These are phyloP conservation scores for Heliothis virescens DNA, from an alignment of 1,140 invertebrate genomes.

Conservation along the genomic window DNA sequence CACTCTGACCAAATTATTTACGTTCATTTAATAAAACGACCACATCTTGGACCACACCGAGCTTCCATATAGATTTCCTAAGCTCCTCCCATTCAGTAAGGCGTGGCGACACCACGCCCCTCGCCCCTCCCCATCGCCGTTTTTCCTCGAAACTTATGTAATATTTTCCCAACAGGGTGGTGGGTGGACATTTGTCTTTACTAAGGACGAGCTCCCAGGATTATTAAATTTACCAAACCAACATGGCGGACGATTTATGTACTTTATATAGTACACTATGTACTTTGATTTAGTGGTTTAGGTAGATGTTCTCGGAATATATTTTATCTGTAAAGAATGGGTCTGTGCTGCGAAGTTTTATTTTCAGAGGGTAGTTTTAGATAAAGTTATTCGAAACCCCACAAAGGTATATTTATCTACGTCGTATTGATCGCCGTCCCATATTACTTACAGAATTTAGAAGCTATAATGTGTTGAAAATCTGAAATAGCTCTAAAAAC, in stretches of 20 bases:
- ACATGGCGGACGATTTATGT: constrained; percentile 66
- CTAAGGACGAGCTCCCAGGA: constrained; percentile 54
- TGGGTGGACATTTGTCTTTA: constrained; percentile 67
- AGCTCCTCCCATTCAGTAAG: constrained; percentile 57
- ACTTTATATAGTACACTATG: constrained; percentile 38
- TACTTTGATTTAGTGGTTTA: constrained; percentile 50
- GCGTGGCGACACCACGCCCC: constrained; percentile 62
- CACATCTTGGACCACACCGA: constrained; percentile 26
- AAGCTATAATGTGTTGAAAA: too few relatives aligned
- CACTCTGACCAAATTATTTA: constrained; percentile 48
- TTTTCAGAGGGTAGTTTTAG: background rate
- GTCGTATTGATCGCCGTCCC: background rate
- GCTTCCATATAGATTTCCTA: constrained; percentile 4
- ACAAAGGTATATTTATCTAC: background rate
- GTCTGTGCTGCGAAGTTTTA: constrained; percentile 7
- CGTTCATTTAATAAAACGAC: constrained; percentile 37
- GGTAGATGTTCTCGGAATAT: constrained; percentile 32
- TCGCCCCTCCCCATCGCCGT: constrained; percentile 40
- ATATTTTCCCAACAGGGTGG: constrained; percentile 64
- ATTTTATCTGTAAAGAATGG: constrained; percentile 40
- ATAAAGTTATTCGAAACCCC: background rate
- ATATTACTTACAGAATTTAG: background rate
- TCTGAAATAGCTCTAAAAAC: too few relatives aligned
- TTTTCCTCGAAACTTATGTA: constrained; percentile 61
- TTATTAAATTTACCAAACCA: constrained; percentile 73